Percentiles rank a stretch among this genome's conserved stretches.
These are phyloP conservation scores for Chrosomus eos DNA, from an alignment of 2,797 vertebrate genomes.

Conservation along the genomic window DNA sequence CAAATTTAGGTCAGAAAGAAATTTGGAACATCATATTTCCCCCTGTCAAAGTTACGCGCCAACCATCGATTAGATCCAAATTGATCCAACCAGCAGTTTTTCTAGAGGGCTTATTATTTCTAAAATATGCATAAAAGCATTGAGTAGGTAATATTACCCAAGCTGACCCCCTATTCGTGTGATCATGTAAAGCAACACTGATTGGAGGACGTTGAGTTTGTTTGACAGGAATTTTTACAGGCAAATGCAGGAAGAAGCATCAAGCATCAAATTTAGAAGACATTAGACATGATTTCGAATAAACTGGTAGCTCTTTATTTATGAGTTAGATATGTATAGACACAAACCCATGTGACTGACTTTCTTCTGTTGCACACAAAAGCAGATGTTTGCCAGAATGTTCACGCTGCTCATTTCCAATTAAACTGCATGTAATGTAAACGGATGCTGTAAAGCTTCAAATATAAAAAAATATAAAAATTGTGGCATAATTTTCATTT, in stretches of 20 bases:
- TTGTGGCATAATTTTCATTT: not conserved
- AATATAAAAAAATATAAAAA: not conserved
- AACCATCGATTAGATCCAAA: constrained; percentile 10
- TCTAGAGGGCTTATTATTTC: not conserved
- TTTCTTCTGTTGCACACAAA: not conserved
- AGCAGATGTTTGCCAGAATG: not conserved
- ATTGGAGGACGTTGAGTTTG: not conserved
- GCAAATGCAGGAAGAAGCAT: not conserved
- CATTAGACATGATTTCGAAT: not conserved
- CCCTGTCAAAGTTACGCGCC: not conserved
- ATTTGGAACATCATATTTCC: constrained; percentile 25
- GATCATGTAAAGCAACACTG: not conserved
- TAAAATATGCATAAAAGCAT: not conserved
- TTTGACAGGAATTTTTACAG: not conserved
- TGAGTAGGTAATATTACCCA: not conserved
- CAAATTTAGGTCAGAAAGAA: constrained; percentile 24
- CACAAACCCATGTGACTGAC: not conserved
- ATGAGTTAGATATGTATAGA: too few species aligned
- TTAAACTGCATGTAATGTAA: not conserved
- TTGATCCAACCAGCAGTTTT: constrained; percentile 12
- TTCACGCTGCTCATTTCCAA: not conserved
- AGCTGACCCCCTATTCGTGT: not conserved
- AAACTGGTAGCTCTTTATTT: not conserved
- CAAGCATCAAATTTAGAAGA: not conserved
- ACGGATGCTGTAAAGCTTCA: not conserved